Evolutionary conservation across 2,888 invertebrate genomes (phyloP).

Genomic region (Saturnia japonica): DNA sequence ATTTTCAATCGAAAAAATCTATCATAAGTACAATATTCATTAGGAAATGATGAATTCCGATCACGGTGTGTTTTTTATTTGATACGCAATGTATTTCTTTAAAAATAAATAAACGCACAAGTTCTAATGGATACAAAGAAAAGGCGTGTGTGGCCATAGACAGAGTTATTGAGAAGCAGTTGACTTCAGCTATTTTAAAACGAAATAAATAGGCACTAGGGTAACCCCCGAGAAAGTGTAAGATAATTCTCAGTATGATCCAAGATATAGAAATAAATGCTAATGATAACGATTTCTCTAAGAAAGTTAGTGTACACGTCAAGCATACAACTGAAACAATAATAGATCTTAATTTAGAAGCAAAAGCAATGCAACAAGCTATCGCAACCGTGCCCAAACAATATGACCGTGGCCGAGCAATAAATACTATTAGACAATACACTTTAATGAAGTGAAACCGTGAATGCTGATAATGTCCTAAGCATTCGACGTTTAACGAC

Average conservation of each 20-base stretch:
- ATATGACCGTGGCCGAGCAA: slow-evolving; percentile 33
- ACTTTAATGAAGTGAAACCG: slow-evolving; percentile 33
- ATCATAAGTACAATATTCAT: slow-evolving; percentile 1
- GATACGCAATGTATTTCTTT: not conserved
- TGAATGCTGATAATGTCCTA: slow-evolving; percentile 37
- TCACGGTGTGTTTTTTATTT: not conserved
- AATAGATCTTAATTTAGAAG: slow-evolving; percentile 15
- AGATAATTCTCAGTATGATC: not conserved
- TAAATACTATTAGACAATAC: slow-evolving; percentile 41
- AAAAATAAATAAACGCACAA: slow-evolving; percentile 3
- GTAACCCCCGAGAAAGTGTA: not conserved
- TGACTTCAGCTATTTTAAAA: not conserved
- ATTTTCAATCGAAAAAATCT: not conserved
- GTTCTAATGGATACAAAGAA: slow-evolving; percentile 3
- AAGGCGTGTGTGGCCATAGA: not conserved
- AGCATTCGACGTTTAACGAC: slow-evolving; percentile 47
- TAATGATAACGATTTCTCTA: slow-evolving; percentile 7
- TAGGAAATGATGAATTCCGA: not conserved
- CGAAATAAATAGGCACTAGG: not conserved
- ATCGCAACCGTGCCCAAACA: slow-evolving; percentile 37
- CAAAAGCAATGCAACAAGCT: slow-evolving; percentile 17
- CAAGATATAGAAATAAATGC: not conserved
- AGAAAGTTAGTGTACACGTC: slow-evolving; percentile 5
- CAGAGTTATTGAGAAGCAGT: not conserved
- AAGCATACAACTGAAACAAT: not conserved